A percentile compares a stretch with the other conserved stretches of the same genome.
phyloP scores from a whole-genome alignment of 1,140 invertebrate genomes.

The Drosophila bipectinata region DNA sequence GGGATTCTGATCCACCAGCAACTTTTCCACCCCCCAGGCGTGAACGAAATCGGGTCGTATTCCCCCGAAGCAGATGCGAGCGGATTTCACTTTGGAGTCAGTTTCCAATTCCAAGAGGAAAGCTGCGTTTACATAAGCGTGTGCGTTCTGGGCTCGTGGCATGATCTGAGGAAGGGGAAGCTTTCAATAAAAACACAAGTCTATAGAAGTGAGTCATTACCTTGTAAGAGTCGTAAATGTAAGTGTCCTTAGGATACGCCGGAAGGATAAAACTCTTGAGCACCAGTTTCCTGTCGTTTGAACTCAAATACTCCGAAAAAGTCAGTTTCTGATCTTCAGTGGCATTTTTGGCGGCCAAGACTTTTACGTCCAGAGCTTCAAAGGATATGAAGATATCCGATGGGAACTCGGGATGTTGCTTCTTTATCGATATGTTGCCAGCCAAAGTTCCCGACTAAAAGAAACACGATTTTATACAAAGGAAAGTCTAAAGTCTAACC shows the following conservation, averaged over 20 bases:
- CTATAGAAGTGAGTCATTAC: conserved; percentile 77
- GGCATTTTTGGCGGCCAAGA: conserved; percentile 53
- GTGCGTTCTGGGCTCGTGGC: conserved; percentile 91
- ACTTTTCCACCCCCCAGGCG: conserved; percentile 87
- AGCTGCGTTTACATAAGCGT: conserved; percentile 92
- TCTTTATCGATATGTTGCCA: conserved; percentile 92
- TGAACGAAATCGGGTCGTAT: conserved; percentile 89
- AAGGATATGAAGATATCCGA: conserved; percentile 91
- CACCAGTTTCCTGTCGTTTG: conserved; percentile 48
- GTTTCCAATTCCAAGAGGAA: conserved; percentile 86
- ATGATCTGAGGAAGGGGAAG: conserved; percentile 84
- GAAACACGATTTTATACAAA: background rate
- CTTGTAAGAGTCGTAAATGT: conserved; percentile 84
- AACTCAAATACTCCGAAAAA: conserved; percentile 53
- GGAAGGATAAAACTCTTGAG: conserved; percentile 64
- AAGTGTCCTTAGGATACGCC: conserved; percentile 56
- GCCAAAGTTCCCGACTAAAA: conserved; percentile 88
- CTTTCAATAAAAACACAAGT: background rate
- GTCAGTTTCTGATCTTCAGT: conserved; percentile 40
- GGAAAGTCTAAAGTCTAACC: background rate
- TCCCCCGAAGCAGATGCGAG: conserved; percentile 87
- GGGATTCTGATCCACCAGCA: conserved; percentile 86
- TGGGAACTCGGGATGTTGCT: conserved; percentile 88
- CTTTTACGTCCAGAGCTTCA: conserved; percentile 87
- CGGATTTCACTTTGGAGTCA: conserved; percentile 42